Evolutionary conservation across 2,888 invertebrate species (phyloP).

Genomic region (Drosophila anomalata): DNA sequence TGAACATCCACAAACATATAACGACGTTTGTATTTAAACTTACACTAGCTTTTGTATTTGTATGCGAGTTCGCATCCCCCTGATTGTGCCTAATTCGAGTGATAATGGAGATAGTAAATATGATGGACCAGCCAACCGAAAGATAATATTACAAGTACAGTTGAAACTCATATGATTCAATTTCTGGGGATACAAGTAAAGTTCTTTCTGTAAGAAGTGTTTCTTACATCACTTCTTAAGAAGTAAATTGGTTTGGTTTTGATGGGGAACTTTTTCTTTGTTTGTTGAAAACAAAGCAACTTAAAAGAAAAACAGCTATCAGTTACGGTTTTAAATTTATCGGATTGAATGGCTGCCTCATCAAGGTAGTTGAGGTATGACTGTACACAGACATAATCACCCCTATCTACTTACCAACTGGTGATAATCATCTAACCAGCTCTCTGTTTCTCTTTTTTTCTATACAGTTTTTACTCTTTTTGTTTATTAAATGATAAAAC

Average conservation of each 20-base stretch:
- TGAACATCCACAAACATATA: neutral
- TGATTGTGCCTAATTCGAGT: conserved; percentile 62
- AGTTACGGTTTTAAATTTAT: neutral
- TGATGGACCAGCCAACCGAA: conserved; percentile 10
- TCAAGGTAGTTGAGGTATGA: neutral
- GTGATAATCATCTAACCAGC: conserved; percentile 35
- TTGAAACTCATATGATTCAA: neutral
- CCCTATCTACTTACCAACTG: conserved; percentile 5
- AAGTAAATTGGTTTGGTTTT: no score
- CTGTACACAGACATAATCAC: conserved; percentile 6
- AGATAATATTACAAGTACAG: conserved; percentile 29
- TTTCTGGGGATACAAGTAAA: no score
- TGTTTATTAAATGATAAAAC: conserved; percentile 39
- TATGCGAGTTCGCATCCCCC: conserved; percentile 12
- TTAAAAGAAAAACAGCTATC: no score
- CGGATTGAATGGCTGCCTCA: no score
- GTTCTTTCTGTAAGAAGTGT: no score
- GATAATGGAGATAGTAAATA: conserved; percentile 59
- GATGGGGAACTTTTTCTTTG: no score
- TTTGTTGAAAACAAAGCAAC: no score
- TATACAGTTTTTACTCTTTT: conserved; percentile 1
- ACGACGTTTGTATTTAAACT: conserved; percentile 2
- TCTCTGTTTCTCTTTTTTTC: conserved; percentile 6
- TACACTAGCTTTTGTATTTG: neutral
- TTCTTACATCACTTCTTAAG: no score